Conservation (phyloP, 2,797 vertebrate species). For the Sebastiscus albofasciatus region DNA sequence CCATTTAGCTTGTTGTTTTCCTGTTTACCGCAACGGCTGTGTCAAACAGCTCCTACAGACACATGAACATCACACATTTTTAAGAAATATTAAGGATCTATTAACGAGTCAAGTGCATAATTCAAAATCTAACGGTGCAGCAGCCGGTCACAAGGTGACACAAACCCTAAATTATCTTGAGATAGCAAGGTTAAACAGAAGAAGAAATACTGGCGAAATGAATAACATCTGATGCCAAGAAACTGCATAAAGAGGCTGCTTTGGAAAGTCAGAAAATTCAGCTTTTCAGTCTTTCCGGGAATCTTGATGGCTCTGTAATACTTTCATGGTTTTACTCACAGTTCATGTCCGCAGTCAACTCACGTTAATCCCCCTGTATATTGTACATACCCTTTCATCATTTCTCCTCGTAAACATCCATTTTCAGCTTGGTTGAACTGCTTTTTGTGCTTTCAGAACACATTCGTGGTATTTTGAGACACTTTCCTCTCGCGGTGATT, state of each 20-base stretch:
- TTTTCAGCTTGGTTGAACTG: constrained; percentile 50
- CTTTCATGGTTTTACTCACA: constrained; percentile 27
- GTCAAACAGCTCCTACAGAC: not conserved
- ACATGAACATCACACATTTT: not conserved
- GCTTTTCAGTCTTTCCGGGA: constrained; percentile 9
- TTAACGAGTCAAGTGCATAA: not conserved
- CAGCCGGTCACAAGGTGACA: not conserved
- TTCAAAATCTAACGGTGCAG: not conserved
- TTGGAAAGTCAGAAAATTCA: not conserved
- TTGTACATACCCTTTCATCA: constrained; percentile 30
- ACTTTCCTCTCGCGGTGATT: constrained; percentile 46
- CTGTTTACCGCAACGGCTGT: constrained; percentile 1
- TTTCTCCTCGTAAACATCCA: constrained; percentile 49
- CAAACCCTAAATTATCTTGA: constrained; percentile 2
- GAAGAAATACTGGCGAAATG: not conserved
- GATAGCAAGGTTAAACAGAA: not conserved
- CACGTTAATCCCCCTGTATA: constrained; percentile 45
- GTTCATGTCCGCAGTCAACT: constrained; percentile 42
- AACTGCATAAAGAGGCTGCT: not conserved
- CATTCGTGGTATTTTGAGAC: constrained; percentile 59
- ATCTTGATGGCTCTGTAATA: constrained; percentile 14
- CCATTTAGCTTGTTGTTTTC: constrained; percentile 9
- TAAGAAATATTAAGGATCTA: not conserved
- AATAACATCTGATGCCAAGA: not conserved
- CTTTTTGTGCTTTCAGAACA: constrained; percentile 51